Percentiles rank a stretch among this genome's conserved stretches.
Conservation (phyloP, 2,797 vertebrate species). For the Arctocebus calabarensis region DNA sequence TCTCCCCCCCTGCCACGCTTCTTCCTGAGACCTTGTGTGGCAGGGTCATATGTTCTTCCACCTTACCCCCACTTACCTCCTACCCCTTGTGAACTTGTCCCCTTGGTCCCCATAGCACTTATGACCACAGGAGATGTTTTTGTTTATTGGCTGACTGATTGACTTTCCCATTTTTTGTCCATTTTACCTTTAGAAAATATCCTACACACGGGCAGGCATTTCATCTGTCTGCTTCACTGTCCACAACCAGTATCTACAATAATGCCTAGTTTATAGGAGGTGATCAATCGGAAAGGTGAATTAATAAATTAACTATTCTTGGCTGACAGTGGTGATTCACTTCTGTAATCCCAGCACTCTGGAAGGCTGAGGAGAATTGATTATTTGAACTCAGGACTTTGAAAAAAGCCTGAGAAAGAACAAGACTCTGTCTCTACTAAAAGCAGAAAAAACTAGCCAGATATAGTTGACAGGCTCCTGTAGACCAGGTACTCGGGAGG, state of each 20-base stretch:
- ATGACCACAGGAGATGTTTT: background rate
- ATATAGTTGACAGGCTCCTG: too few relatives aligned
- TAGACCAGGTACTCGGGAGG: too few relatives aligned
- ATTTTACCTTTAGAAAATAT: background rate
- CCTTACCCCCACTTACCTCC: rapidly evolving
- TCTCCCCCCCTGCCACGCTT: background rate
- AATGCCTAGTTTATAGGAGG: background rate
- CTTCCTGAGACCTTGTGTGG: background rate
- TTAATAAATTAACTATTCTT: background rate
- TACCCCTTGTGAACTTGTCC: rapidly evolving
- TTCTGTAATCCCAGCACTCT: too few relatives aligned
- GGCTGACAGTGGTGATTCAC: too few relatives aligned
- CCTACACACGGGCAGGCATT: background rate
- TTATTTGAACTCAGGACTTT: too few relatives aligned
- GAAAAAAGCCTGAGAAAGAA: too few relatives aligned
- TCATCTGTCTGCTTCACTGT: background rate
- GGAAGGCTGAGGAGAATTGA: too few relatives aligned
- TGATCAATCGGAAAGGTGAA: background rate
- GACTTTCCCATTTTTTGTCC: background rate
- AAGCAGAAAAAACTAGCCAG: too few relatives aligned
- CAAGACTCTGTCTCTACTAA: too few relatives aligned
- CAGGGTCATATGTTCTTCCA: too few relatives aligned
- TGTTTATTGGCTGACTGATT: background rate
- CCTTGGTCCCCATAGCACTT: background rate
- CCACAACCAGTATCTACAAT: background rate